Conservation (phyloP, 2,113 vertebrate genomes). For the Orycteropus afer region DNA sequence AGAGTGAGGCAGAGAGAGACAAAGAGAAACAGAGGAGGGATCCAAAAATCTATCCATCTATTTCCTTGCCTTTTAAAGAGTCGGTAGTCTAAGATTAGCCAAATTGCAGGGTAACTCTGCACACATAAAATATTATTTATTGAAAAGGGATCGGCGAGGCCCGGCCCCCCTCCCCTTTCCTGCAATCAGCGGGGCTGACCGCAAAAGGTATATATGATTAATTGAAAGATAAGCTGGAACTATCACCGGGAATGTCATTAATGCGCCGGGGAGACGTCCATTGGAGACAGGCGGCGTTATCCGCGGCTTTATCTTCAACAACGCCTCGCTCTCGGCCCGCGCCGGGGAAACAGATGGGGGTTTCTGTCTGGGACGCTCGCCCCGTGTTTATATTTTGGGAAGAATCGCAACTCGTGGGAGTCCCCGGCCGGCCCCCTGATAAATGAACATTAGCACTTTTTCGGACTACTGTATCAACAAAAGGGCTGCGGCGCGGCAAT, state of each 20-base stretch:
- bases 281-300: slow-evolving; percentile 98
- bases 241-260: slow-evolving; percentile 94
- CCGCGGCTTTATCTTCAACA: slow-evolving; percentile 97
- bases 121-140: slow-evolving; percentile 44
- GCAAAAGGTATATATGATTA: slow-evolving; percentile 88
- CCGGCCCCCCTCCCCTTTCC: slow-evolving; percentile 56
- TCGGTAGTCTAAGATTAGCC: neutral
- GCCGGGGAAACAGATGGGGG: slow-evolving; percentile 95
- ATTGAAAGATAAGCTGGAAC: slow-evolving; percentile 88
- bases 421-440: slow-evolving; percentile 91
- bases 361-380: slow-evolving; percentile 91
- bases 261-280: slow-evolving; percentile 94
- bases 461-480: slow-evolving; percentile 95
- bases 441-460: slow-evolving; percentile 96
- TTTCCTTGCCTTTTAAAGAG: slow-evolving; percentile 55
- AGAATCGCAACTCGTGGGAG: slow-evolving; percentile 94
- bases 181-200: slow-evolving; percentile 78
- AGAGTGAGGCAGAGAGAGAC: neutral
- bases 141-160: slow-evolving; percentile 49
- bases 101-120: slow-evolving; percentile 26
- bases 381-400: slow-evolving; percentile 97
- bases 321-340: slow-evolving; percentile 92
- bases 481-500: slow-evolving; percentile 91
- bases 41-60: neutral
- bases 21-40: neutral